Evolutionary conservation across 2,888 invertebrate species (phyloP), one percentile per base, ranked within the genome.

Genomic region (Trichogramma dendrolimi): DNA sequence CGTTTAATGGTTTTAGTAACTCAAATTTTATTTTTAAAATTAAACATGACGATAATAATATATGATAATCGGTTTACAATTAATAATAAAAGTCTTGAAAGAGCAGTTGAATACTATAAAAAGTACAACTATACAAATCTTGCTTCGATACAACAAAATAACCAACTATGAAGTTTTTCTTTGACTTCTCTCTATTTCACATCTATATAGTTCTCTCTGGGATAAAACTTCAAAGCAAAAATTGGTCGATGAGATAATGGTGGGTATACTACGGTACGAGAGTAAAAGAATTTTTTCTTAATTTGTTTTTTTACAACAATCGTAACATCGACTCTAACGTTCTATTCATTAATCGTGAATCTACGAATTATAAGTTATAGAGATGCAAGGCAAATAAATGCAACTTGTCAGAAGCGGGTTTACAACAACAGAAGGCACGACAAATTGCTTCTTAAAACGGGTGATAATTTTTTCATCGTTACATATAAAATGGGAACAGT

Each of bases 121-220:
- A 75, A 76, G 75, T 77, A 77, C 74, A 75, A 78, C 75, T 73
- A 73, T 74, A 71, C 75, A 76, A 75, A 73, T 75, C 72, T 72
- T 71, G 61, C 66, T 69, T 67, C 67, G 42, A 60, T 47, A 60
- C 48, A 6, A 5, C 64, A 68, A 68, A 67, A 64, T 70, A 69
- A 71, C 68, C 62, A 69, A 67, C 67, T 65, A 67, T 68, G 61
- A 67, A 66, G 27, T 27, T 39, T 43, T 55, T 11, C 49, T 14
- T 48, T 39, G 40, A 4, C n/a, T n/a, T 39, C 38, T 39, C 46
- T 56, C 47, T 27, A 8, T 7, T 8, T 39, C n/a, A 41, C 4
- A 11, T 41, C 10, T 52, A 41, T 27, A 4, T 38, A 7, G 4
- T 14, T 38, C 1, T 11, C n/a, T 55, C 38, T 55, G 38, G 39